Conservation (phyloP, 2,888 invertebrate genomes). For the Rhamphomyia laevipes region DNA sequence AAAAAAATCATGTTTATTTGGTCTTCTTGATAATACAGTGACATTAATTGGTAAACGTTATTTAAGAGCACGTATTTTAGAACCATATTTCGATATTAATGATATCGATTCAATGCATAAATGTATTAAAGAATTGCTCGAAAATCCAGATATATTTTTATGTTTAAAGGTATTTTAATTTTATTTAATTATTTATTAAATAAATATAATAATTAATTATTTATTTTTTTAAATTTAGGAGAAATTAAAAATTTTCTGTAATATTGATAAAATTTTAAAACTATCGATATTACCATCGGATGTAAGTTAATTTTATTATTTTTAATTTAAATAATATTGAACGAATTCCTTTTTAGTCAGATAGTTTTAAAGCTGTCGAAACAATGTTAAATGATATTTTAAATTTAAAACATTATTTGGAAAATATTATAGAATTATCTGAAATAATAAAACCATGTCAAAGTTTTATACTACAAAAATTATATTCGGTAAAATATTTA, state of each 20-base stretch:
- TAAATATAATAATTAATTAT: background rate
- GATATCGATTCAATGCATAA: slow-evolving; percentile 59
- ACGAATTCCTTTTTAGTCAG: slow-evolving; percentile 37
- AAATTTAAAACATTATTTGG: slow-evolving; percentile 64
- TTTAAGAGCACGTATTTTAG: slow-evolving; percentile 67
- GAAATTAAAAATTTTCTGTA: background rate
- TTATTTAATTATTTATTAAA: slow-evolving; percentile 31
- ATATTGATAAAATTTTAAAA: background rate
- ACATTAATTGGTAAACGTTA: slow-evolving; percentile 65
- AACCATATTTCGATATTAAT: slow-evolving; percentile 58
- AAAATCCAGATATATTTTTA: background rate
- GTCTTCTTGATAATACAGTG: slow-evolving; percentile 54
- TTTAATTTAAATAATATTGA: background rate
- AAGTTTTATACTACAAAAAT: slow-evolving; percentile 20
- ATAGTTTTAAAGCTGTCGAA: slow-evolving; percentile 45
- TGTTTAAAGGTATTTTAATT: slow-evolving; percentile 20
- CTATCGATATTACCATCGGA: no score
- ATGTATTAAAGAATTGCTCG: slow-evolving; percentile 60
- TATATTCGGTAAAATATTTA: slow-evolving; percentile 4
- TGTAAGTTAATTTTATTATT: background rate
- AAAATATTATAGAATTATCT: slow-evolving; percentile 51
- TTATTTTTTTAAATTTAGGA: background rate
- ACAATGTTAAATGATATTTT: slow-evolving; percentile 67
- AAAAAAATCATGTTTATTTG: slow-evolving; percentile 45
- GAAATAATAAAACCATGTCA: slow-evolving; percentile 6